A percentile compares a stretch with the other conserved stretches of the same genome.
Conservation (phyloP, 1,140 invertebrate species). For the Pseudobourletiella spinata region DNA sequence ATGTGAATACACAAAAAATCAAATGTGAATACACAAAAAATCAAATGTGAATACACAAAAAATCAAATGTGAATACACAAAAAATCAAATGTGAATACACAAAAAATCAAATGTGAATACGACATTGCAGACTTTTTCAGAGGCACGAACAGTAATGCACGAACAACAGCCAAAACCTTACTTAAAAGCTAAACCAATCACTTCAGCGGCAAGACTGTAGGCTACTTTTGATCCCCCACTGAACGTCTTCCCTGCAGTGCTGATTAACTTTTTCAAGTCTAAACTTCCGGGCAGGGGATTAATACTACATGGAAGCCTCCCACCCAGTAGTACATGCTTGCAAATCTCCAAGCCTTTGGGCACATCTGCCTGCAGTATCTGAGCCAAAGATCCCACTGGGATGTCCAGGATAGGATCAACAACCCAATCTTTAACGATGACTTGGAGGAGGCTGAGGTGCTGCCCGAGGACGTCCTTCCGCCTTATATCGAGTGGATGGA, state of each 20-base stretch:
- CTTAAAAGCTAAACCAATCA: background rate
- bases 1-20: too few relatives aligned
- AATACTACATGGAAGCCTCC: constrained; percentile 18
- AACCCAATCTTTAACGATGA: background rate
- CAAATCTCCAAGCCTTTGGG: background rate
- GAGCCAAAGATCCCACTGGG: background rate
- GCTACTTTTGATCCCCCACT: background rate
- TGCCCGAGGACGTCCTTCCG: background rate
- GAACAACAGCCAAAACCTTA: too few relatives aligned
- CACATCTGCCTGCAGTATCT: background rate
- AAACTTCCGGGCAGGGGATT: background rate
- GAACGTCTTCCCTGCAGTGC: background rate
- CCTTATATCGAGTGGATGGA: background rate
- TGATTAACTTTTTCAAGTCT: background rate
- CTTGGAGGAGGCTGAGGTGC: background rate
- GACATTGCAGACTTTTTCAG: too few relatives aligned
- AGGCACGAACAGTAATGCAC: too few relatives aligned
- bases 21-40: too few relatives aligned
- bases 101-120: too few relatives aligned
- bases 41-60: too few relatives aligned
- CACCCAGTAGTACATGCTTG: background rate
- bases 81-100: too few relatives aligned
- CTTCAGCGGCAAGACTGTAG: background rate
- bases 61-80: too few relatives aligned
- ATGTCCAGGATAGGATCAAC: background rate